Evolutionary conservation across 2,888 invertebrate species (phyloP), one percentile per base, ranked within the genome.

Genomic region (Pediacus dermestoides): DNA sequence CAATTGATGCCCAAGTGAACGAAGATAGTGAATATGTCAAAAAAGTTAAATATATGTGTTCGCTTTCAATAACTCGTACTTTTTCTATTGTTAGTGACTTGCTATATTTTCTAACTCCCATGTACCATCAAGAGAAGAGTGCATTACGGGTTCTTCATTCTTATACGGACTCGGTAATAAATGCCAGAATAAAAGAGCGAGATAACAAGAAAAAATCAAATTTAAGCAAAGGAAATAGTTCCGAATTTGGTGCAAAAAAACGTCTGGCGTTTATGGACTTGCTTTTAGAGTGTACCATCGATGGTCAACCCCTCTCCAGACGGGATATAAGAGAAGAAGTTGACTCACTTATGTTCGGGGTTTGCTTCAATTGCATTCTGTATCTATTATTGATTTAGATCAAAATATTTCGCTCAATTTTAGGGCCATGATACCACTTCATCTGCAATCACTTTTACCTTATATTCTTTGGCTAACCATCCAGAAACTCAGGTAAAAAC

Each of bases 1-100:
- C 77, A 15, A 70, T 88, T 0, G 73, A 85, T 58, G 86, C 88
- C 0, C 88, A 90, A 63, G 70, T 71, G 4, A 71, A 83, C 57
- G 71, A 72, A 4, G 75, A 84, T 46, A 82, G 83, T 0, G 75
- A 79, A 48, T 90, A 88, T 60, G 85, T 88, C 0, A 70, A 74
- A 53, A 80, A 84, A n/a, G 81, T 89, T 16, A 80, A 81, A 66
- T 74, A 74, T 26, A 58, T 64, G 53, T 59, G 57, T 27, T 18
- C 21, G n/a, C 6, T 18, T 18, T n/a, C n/a, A 7, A n/a, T 18
- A 18, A 18, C 6, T n/a, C 21, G 21, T 18, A 7, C 21, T 7
- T 6, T 18, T 18, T 7, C 21, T 18, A 6, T n/a, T 6, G 6
- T 7, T n/a, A 6, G n/a, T n/a, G 21, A 18, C 21, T 18, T n/a